Evolutionary conservation across 2,888 invertebrate genomes (phyloP).

Genomic region (Scotopteryx bipunctaria): DNA sequence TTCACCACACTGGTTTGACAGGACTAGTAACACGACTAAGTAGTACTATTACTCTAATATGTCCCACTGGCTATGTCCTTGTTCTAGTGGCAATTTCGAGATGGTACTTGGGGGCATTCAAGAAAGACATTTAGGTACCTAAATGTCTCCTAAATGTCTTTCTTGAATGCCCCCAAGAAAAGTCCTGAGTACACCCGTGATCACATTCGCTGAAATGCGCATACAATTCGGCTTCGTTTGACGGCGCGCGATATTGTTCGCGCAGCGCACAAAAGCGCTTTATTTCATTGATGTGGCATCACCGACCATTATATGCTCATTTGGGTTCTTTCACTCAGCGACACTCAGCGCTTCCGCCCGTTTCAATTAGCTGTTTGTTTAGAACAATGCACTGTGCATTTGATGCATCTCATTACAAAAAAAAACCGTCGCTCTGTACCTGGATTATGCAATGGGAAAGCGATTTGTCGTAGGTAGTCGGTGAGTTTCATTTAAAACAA

Average conservation of each 20-base stretch:
- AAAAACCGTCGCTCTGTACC: constrained; percentile 11
- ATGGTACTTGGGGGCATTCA: background rate
- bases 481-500: too few species aligned
- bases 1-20: too few species aligned
- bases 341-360: constrained; percentile 67
- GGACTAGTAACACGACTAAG: too few species aligned
- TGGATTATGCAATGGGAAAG: background rate
- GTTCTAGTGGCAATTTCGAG: too few species aligned
- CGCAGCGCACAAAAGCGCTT: constrained; percentile 51
- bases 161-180: background rate
- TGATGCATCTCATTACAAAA: constrained; percentile 24
- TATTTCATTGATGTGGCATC: constrained; percentile 60
- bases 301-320: constrained; percentile 71
- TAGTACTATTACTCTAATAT: too few species aligned
- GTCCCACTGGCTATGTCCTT: too few species aligned
- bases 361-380: constrained; percentile 63
- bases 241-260: constrained; percentile 55
- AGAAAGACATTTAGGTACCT: background rate
- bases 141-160: background rate
- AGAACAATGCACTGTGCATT: constrained; percentile 33
- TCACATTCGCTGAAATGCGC: constrained; percentile 37
- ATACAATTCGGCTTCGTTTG: constrained; percentile 70
- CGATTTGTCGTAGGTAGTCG: background rate
- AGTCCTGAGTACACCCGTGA: constrained; percentile 1
- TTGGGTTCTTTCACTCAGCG: constrained; percentile 62